Evolutionary conservation across 1,140 invertebrate genomes (phyloP).

Genomic region (Caenorhabditis brenneri): DNA sequence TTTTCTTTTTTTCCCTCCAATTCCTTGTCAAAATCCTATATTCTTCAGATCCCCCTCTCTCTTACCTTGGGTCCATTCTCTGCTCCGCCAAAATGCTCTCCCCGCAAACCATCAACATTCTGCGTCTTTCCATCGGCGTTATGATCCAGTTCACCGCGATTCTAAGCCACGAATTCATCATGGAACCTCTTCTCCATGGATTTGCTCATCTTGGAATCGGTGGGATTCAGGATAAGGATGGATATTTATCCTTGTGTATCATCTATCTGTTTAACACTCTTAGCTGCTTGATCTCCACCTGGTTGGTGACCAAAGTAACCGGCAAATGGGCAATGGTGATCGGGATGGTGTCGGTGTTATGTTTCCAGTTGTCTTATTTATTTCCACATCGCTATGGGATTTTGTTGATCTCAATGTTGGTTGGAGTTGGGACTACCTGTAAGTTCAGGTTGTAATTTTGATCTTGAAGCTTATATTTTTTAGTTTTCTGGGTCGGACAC

Average conservation of each 20-base stretch:
- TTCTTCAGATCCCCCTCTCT: too few species aligned
- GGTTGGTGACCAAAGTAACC: background rate
- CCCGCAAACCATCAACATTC: background rate
- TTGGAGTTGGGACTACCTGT: background rate
- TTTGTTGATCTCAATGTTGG: background rate
- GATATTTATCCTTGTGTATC: background rate
- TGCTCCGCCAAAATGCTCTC: background rate
- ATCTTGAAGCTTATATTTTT: background rate
- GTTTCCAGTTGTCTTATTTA: background rate
- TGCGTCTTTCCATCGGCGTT: background rate
- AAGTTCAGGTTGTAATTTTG: background rate
- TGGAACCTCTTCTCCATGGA: background rate
- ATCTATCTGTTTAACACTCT: background rate
- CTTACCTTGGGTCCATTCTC: too few species aligned
- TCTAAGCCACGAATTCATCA: background rate
- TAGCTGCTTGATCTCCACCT: background rate
- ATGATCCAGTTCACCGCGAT: background rate
- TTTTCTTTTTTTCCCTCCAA: too few species aligned
- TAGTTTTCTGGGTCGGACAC: background rate
- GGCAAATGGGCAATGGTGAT: background rate
- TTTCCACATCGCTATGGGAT: background rate
- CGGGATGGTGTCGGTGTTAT: background rate
- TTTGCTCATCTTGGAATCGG: background rate
- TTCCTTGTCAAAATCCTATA: too few species aligned
- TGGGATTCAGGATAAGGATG: background rate